Conservation (phyloP, 2,113 vertebrate species). For the Crypturellus undulatus region DNA sequence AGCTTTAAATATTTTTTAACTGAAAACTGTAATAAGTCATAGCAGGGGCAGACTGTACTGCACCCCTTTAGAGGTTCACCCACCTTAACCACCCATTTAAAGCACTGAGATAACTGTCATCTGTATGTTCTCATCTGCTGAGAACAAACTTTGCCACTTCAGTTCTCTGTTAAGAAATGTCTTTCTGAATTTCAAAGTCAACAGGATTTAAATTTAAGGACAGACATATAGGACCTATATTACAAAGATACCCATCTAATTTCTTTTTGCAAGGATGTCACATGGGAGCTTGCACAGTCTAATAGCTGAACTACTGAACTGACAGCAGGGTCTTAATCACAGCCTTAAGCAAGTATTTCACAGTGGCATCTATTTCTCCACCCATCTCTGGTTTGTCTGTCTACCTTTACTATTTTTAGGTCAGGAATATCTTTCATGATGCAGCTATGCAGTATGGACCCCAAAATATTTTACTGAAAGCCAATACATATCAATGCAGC, state of each 20-base stretch:
- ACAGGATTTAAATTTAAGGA: neutral
- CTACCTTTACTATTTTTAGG: slow-evolving; percentile 7
- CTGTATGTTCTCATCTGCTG: neutral
- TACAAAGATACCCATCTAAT: neutral
- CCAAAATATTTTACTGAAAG: neutral
- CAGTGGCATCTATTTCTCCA: neutral
- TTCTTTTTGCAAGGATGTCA: neutral
- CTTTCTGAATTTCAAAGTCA: neutral
- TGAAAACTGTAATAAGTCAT: neutral
- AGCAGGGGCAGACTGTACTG: neutral
- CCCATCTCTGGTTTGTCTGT: neutral
- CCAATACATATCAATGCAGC: neutral
- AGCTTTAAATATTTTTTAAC: neutral
- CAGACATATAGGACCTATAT: neutral
- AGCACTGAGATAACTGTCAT: neutral
- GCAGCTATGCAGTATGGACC: neutral
- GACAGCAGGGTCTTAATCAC: slow-evolving; percentile 63
- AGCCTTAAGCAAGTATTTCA: slow-evolving; percentile 59
- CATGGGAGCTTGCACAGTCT: neutral
- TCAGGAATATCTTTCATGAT: neutral
- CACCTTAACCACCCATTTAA: neutral
- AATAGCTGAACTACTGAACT: neutral
- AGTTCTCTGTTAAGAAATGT: neutral
- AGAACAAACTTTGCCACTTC: neutral
- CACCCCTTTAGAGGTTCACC: neutral